Base-by-base conservation (phyloP, 2,797 vertebrate species). In the Phataginus tricuspis region DNA sequence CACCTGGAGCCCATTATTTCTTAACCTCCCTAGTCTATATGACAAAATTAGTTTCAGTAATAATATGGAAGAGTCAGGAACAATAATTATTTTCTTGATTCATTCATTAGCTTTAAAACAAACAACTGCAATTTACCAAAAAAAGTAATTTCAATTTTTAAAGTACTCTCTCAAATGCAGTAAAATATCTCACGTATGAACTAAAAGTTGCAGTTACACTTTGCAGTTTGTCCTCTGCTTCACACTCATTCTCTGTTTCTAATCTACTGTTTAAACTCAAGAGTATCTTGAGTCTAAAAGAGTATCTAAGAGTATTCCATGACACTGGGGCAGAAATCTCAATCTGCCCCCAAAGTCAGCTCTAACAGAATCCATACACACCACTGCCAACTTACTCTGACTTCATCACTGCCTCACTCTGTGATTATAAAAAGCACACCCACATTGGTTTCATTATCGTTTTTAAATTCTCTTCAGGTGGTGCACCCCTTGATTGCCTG, bases 91-190 rank as follows among this genome's bases (percentile, higher is more conserved):
- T 83, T 31, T 74, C 34, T 49, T 39, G 31, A 87, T 51, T 64
- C 7, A 59, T 53, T 72, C 45, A 89, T 64, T 79, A 79, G 25
- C n/a, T 82, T 91, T 93, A 74, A 77, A 69, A 80, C 15, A 79
- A 78, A n/a, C 66, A 77, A 83, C 42, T 45, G 42, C 3, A 53
- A 78, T 74, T 51, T 82, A 53, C 12, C 42, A 83, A 83, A 42
- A 86, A 86, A 75, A 74, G 85, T 85, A 78, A 66, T 61, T 79
- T 88, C 15, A 59, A 95, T 53, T 68, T 95, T 61, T 13, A 83
- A 93, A 93, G n/a, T 57, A 79, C 64, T 59, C 45, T 77, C 37
- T 92, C 75, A 82, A 78, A 85, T 31, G 39, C n/a, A 57, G 16
- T 82, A 45, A 91, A 91, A 93, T 77, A 68, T 39, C 63, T 89